These are phyloP conservation scores for Drosophila dunni DNA, from an alignment of 1,140 invertebrate species.

Conservation along the genomic window DNA sequence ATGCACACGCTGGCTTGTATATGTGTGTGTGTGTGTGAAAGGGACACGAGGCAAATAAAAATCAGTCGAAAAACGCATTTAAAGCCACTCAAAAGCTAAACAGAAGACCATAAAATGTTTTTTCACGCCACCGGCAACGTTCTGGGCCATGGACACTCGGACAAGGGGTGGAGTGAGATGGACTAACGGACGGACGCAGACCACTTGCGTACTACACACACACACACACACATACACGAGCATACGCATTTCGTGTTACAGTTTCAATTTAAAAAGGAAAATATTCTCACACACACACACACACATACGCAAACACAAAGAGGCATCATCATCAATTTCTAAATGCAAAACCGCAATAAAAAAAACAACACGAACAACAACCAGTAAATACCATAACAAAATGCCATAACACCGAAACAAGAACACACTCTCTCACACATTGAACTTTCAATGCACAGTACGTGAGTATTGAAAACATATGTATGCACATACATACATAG, in stretches of 20 bases:
- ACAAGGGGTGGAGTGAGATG: not conserved
- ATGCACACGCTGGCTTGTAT: not conserved
- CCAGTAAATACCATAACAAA: conserved; percentile 23
- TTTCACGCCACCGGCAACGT: conserved; percentile 51
- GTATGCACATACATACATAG: not conserved
- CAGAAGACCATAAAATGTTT: conserved; percentile 64
- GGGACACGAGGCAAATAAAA: conserved; percentile 64
- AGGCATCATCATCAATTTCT: conserved; percentile 74
- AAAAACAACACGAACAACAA: conserved; percentile 38
- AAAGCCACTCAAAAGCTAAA: conserved; percentile 73
- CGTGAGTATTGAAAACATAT: not conserved
- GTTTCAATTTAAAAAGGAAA: conserved; percentile 77
- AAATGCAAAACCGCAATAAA: conserved; percentile 80
- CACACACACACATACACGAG: conserved; percentile 21
- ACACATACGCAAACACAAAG: conserved; percentile 32
- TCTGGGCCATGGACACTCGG: conserved; percentile 5
- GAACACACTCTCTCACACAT: conserved; percentile 18
- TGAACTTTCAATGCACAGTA: not conserved
- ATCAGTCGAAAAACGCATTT: conserved; percentile 75
- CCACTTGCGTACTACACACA: conserved; percentile 37
- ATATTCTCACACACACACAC: conserved; percentile 63
- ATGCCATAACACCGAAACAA: conserved; percentile 11
- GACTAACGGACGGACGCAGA: conserved; percentile 21
- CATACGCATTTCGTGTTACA: conserved; percentile 62
- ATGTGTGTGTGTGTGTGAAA: not conserved